Evolutionary conservation across 2,888 invertebrate genomes (phyloP).

Genomic region (Andricus quercusramuli): DNA sequence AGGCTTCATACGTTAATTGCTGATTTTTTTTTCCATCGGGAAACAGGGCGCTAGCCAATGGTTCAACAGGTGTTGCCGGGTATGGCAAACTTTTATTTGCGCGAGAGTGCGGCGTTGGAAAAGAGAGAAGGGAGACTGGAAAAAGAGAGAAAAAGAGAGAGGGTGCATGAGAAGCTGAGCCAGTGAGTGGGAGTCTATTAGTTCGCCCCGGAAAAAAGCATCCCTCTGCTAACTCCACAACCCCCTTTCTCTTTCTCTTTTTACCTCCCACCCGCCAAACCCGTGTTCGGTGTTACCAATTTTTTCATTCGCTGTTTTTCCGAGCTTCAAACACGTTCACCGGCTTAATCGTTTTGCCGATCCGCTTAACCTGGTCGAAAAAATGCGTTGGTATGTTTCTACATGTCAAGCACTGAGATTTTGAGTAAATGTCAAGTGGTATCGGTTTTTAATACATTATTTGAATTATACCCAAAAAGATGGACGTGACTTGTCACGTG

Average conservation of each 20-base stretch:
- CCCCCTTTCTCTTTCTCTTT: constrained; percentile 47
- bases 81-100: constrained; percentile 78
- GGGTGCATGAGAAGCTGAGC: constrained; percentile 61
- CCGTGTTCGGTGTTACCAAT: constrained; percentile 71
- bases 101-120: constrained; percentile 62
- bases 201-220: constrained; percentile 75
- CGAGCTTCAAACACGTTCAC: constrained; percentile 66
- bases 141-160: constrained; percentile 51
- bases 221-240: constrained; percentile 61
- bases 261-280: constrained; percentile 56
- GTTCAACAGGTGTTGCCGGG: constrained; percentile 78
- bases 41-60: constrained; percentile 63
- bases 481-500: too few species aligned
- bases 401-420: neutral
- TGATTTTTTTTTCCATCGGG: constrained; percentile 60
- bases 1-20: constrained; percentile 76
- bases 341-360: constrained; percentile 72
- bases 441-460: neutral
- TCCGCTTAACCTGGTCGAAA: neutral
- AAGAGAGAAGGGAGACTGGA: constrained; percentile 50
- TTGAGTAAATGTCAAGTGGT: neutral
- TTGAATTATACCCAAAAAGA: too few species aligned
- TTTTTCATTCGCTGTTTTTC: constrained; percentile 64
- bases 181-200: constrained; percentile 75
- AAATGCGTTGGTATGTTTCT: constrained; percentile 9